These are phyloP conservation scores for Agriopis leucophaearia DNA, from an alignment of 2,888 invertebrate species.

Conservation along the genomic window DNA sequence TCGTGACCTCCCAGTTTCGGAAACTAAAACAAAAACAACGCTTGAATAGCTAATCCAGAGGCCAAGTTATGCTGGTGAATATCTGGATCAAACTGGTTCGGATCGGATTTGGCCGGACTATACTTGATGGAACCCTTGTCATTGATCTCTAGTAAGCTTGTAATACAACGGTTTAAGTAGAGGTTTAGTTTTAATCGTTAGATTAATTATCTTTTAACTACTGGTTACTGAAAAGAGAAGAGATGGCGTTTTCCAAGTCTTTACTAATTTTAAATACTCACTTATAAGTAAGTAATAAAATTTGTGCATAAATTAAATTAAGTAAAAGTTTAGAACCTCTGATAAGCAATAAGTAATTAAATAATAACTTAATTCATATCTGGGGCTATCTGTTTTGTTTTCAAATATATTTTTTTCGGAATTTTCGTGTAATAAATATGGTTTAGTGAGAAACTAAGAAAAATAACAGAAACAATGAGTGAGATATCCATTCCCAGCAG, in stretches of 20 bases:
- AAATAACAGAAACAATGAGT: too few species aligned
- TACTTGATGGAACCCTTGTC: slow-evolving; percentile 57
- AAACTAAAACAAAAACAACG: slow-evolving; percentile 33
- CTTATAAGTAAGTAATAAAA: too few species aligned
- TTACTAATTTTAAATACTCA: too few species aligned
- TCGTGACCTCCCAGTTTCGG: slow-evolving; percentile 36
- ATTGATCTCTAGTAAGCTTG: slow-evolving; percentile 38
- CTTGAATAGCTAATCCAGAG: slow-evolving; percentile 35
- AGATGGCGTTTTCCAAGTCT: background rate
- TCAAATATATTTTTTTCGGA: too few species aligned
- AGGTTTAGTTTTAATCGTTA: slow-evolving; percentile 29
- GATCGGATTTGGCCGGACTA: slow-evolving; percentile 55
- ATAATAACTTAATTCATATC: too few species aligned
- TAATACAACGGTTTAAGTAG: slow-evolving; percentile 30
- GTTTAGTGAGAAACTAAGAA: too few species aligned
- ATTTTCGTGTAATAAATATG: too few species aligned
- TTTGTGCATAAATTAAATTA: too few species aligned
- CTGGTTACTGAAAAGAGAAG: background rate
- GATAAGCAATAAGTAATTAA: too few species aligned
- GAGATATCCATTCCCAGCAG: too few species aligned
- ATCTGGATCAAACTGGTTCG: slow-evolving; percentile 53
- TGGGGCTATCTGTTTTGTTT: too few species aligned
- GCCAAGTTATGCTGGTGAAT: slow-evolving; percentile 50
- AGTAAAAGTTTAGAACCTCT: too few species aligned
- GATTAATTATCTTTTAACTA: slow-evolving; percentile 19